Evolutionary conservation across 2,113 vertebrate genomes (phyloP).

Genomic region (Dasyurus viverrinus): DNA sequence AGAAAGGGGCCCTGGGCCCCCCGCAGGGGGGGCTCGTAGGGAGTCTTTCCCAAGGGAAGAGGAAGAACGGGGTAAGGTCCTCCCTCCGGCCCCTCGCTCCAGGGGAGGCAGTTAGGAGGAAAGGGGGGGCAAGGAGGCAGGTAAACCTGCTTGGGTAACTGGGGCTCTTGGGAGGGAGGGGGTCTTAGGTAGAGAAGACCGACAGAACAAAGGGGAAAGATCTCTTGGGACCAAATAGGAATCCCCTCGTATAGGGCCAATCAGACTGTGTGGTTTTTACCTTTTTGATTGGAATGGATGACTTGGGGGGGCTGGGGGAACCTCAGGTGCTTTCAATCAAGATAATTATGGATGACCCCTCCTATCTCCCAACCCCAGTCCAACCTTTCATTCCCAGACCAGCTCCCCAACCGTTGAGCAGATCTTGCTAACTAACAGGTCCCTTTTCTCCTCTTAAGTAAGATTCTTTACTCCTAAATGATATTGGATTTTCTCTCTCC

Average conservation of each 20-base stretch:
- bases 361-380: background rate
- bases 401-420: slow-evolving; percentile 24
- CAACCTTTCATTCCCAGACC: background rate
- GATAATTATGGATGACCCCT: background rate
- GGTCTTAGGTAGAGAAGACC: background rate
- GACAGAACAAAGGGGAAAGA: background rate
- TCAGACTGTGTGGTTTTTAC: background rate
- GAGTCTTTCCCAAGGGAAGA: slow-evolving; percentile 11
- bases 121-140: background rate
- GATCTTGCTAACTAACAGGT: background rate
- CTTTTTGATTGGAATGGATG: background rate
- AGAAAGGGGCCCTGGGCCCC: background rate
- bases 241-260: background rate
- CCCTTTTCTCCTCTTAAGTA: background rate
- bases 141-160: background rate
- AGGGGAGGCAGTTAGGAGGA: background rate
- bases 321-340: slow-evolving; percentile 7
- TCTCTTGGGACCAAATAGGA: background rate
- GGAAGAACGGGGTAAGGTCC: background rate
- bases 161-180: background rate
- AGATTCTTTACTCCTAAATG: background rate
- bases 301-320: slow-evolving; percentile 3
- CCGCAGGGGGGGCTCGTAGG: background rate
- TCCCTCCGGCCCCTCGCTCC: background rate
- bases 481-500: slow-evolving; percentile 21